Base-by-base conservation (phyloP, 2,888 invertebrate species). In the Oligia strigilis region DNA sequence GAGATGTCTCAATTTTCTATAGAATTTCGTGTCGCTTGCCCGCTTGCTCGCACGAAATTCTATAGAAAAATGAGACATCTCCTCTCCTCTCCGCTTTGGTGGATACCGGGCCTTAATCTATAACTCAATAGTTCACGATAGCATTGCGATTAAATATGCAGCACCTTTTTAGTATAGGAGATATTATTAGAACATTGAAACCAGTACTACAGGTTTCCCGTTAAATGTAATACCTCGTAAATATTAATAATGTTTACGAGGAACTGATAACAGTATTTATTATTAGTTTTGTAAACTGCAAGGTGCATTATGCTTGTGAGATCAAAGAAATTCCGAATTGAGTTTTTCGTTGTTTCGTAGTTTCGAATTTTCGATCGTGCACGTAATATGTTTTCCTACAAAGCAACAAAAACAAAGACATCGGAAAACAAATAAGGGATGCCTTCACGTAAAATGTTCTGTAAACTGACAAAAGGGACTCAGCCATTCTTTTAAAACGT, bases 401-500 rank as follows among this genome's bases (percentile, higher is more conserved):
- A 64, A 69, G 13, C 29, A 72, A 79, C 58, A 82, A 64, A 83
- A 76, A 82, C 69, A 82, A 65, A 83, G 52, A 70, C 69, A 49
- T 14, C 8, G 4, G n/a, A 78, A 72, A 79, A 71, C 80, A 29
- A 79, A 84, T 84, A 84, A 72, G 62, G 62, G 49, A 83, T 69
- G 62, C 83, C 46, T 69, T 71, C 80, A 80, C 65, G 46, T 74
- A 84, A 71, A 79, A 84, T 71, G 73, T 84, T 74, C 70, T 49
- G 78, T 66, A 60, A 55, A 71, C 46, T 66, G 23, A 69, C 81
- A 75, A 85, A 85, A 82, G 66, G 81, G 71, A 85, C 82, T 71
- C 49, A 69, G 66, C 65, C 72, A 81, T 85, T 81, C 85, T 76
- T 83, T 76, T 76, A 58, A 76, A 83, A 83, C 66, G 81, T 64